A percentile compares a stretch with the other conserved stretches of the same genome.
Evolutionary conservation across 2,797 vertebrate species (phyloP).

Genomic region (Cottoperca gobio): DNA sequence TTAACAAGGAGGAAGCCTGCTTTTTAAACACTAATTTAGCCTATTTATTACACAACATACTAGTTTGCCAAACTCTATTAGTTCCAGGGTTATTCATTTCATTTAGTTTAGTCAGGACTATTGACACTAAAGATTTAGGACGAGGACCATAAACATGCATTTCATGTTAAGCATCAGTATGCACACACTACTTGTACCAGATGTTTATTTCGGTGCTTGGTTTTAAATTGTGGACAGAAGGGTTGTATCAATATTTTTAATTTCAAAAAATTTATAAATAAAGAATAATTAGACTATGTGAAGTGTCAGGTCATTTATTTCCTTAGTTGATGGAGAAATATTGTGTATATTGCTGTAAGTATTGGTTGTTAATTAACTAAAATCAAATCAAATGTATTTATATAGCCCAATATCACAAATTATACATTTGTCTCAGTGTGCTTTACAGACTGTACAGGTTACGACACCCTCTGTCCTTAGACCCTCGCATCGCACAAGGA

Average conservation of each 20-base stretch:
- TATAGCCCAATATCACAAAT: no score
- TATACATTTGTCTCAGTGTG: no score
- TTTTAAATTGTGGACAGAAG: no score
- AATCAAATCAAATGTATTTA: no score
- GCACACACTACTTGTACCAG: not conserved
- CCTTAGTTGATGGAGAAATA: not conserved
- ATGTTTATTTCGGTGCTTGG: not conserved
- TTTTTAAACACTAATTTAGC: no score
- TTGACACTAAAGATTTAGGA: not conserved
- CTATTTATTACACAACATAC: no score
- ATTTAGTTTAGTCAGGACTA: not conserved
- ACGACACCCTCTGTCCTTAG: no score
- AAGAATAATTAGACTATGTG: not conserved
- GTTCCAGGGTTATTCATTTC: no score
- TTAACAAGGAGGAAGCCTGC: no score
- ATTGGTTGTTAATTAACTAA: not conserved
- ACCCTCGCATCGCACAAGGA: no score
- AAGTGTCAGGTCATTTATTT: not conserved
- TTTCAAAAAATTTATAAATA: rapidly evolving
- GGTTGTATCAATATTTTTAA: rapidly evolving
- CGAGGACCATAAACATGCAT: not conserved
- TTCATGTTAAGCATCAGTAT: not conserved
- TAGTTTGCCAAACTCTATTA: no score
- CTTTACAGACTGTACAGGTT: no score
- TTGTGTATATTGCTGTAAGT: not conserved